phyloP scores from a whole-genome alignment of 2,888 invertebrate genomes.

The Tricholauxania praeusta region DNA sequence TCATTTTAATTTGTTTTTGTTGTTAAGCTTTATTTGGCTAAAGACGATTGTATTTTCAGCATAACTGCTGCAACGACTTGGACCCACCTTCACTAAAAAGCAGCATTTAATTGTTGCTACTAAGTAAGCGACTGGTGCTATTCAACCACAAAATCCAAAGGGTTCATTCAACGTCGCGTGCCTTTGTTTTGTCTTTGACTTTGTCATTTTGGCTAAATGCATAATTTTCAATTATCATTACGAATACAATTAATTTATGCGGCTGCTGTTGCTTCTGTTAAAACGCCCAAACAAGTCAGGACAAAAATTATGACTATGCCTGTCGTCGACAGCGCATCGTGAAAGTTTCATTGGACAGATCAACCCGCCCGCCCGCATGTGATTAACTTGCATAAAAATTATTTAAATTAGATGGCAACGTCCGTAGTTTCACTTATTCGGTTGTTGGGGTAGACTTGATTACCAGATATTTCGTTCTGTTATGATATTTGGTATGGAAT shows the following conservation, averaged over 20 bases:
- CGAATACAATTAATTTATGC: background rate
- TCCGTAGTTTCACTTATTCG: too few relatives aligned
- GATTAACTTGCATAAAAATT: background rate
- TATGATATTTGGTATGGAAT: too few relatives aligned
- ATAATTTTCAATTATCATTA: constrained; percentile 1
- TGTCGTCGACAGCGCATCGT: background rate
- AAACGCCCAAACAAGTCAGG: background rate
- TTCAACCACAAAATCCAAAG: background rate
- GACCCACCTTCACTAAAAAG: too few relatives aligned
- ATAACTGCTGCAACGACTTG: too few relatives aligned
- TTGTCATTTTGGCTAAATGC: background rate
- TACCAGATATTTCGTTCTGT: too few relatives aligned
- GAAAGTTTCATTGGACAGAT: background rate
- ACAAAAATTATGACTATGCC: background rate
- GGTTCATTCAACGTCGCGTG: background rate
- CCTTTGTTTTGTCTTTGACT: background rate
- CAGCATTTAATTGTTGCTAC: too few relatives aligned
- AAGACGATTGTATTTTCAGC: too few relatives aligned
- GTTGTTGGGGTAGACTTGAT: too few relatives aligned
- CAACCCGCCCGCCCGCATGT: background rate
- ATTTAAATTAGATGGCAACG: background rate
- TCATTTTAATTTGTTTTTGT: too few relatives aligned
- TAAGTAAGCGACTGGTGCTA: background rate
- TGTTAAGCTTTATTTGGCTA: too few relatives aligned
- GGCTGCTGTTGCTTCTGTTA: background rate